Percentiles rank a stretch among this genome's conserved stretches.
Evolutionary conservation across 2,113 vertebrate genomes (phyloP).

Genomic region (Macrotis lagotis): DNA sequence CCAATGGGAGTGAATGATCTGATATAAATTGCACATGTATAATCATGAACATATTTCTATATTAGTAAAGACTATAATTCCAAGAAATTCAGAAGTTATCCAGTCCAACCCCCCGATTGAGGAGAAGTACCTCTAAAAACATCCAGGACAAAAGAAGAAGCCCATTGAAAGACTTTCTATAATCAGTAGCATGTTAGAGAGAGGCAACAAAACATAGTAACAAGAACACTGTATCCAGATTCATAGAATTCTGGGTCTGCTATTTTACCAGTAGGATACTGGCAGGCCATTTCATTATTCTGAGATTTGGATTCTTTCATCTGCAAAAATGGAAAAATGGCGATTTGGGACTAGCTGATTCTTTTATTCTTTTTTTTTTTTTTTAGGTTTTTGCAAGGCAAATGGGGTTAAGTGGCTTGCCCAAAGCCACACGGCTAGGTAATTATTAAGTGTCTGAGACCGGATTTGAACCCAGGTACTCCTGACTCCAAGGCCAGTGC

Average conservation of each 20-base stretch:
- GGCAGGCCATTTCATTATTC: neutral
- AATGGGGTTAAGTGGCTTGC: no score
- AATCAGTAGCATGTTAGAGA: neutral
- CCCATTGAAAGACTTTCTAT: neutral
- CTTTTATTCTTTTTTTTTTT: no score
- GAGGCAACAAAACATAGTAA: neutral
- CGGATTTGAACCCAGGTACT: no score
- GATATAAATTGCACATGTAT: no score
- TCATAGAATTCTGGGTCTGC: neutral
- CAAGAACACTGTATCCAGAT: neutral
- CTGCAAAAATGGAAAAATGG: neutral
- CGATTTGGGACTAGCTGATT: neutral
- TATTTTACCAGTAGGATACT: neutral
- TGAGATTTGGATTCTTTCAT: neutral
- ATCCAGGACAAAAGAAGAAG: neutral
- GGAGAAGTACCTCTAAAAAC: neutral
- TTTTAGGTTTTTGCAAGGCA: no score
- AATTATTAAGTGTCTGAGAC: no score
- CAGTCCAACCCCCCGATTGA: neutral
- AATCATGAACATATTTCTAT: no score
- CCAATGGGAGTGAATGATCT: no score
- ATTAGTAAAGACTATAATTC: neutral
- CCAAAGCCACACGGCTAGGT: no score
- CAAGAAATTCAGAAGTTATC: neutral
- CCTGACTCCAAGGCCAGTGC: no score